Conservation (phyloP, 1,140 invertebrate genomes). For the Lepidotrigona ventralis region DNA sequence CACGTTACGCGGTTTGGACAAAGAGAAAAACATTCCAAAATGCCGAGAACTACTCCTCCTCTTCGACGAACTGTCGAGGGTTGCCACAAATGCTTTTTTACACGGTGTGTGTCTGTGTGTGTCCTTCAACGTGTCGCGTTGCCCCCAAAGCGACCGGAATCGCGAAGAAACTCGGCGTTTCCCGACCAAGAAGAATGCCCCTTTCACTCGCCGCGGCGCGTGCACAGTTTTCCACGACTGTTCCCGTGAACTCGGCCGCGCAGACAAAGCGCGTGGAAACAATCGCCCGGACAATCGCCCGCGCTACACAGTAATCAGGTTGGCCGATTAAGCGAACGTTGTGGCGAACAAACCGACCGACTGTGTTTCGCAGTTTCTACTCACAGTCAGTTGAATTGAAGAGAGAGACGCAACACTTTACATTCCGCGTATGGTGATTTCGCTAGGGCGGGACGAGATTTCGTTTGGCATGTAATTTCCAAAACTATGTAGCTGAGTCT, state of each 20-base stretch:
- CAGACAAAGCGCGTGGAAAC: conserved; percentile 12
- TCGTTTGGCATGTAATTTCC: too few relatives aligned
- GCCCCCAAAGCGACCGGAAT: conserved; percentile 6
- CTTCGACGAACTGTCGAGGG: background rate
- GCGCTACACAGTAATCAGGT: background rate
- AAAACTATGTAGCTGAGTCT: too few relatives aligned
- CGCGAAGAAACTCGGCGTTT: conserved; percentile 1
- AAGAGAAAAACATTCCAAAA: background rate
- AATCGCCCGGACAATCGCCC: conserved; percentile 1
- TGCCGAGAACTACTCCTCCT: background rate
- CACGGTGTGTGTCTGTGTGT: background rate
- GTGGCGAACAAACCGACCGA: too few relatives aligned
- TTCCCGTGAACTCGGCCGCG: background rate
- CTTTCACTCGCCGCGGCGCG: conserved; percentile 16
- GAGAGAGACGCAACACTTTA: too few relatives aligned
- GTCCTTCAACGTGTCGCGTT: background rate
- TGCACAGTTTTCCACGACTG: background rate
- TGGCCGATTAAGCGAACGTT: conserved; percentile 4
- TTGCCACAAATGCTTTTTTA: background rate
- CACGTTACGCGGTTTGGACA: background rate
- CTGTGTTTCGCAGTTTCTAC: too few relatives aligned
- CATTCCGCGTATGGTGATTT: too few relatives aligned
- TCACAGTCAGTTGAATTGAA: too few relatives aligned
- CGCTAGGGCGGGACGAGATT: too few relatives aligned
- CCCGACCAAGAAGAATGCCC: conserved; percentile 2